A percentile compares a stretch with the other conserved stretches of the same genome.
Evolutionary conservation across 1,140 invertebrate genomes (phyloP).

Genomic region (Whitmania pigra): DNA sequence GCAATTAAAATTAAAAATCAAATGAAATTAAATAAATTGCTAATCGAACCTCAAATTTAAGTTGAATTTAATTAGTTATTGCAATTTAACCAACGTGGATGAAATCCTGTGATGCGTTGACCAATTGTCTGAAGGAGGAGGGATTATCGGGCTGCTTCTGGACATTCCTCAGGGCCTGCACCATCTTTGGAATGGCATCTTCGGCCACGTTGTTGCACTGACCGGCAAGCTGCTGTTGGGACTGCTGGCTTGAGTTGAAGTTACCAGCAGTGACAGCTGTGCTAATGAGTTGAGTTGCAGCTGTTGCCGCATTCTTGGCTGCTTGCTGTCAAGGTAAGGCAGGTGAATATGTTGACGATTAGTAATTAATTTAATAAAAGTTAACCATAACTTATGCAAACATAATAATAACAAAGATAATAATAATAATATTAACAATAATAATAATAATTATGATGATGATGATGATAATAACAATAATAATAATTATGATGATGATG

Average conservation of each 20-base stretch:
- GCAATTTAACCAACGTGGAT: not conserved
- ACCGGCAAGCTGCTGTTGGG: constrained; percentile 59
- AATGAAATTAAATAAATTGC: not conserved
- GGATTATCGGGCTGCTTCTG: constrained; percentile 58
- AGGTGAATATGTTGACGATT: too few species aligned
- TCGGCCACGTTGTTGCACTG: constrained; percentile 64
- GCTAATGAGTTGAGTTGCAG: constrained; percentile 73
- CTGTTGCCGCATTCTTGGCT: constrained; percentile 71
- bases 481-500: not conserved
- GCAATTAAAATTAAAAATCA: not conserved
- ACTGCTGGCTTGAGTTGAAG: constrained; percentile 58
- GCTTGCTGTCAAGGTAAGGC: constrained; percentile 43
- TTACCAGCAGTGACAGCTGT: constrained; percentile 49
- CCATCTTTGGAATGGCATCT: constrained; percentile 59
- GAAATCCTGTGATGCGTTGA: constrained; percentile 12
- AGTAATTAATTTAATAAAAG: too few species aligned
- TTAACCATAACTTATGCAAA: too few species aligned
- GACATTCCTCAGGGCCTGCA: constrained; percentile 65
- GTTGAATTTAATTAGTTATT: not conserved
- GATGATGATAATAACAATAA: not conserved
- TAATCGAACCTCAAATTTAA: not conserved
- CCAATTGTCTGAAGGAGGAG: constrained; percentile 32
- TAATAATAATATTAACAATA: not conserved
- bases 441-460: not conserved
- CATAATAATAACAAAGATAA: not conserved